Evolutionary conservation across 2,797 vertebrate genomes (phyloP), one percentile per base, ranked within the genome.

Genomic region (Leptodactylus fallax): DNA sequence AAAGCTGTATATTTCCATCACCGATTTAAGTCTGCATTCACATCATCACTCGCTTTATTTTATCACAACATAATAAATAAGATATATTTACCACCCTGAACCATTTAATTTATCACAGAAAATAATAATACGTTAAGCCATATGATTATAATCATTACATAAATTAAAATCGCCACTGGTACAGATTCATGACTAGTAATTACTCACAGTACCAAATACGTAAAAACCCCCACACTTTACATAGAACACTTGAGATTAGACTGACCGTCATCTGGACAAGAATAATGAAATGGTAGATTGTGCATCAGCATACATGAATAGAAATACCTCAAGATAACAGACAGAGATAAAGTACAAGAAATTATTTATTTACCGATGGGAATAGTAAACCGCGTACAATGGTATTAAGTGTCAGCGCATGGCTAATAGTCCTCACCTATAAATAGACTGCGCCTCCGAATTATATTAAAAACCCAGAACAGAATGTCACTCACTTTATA

Each of bases 81-180:
- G 60, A 76, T 85, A 36, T 81, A 47, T 88, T 78, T 36, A 27
- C 7, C 21, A 72, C 69, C 60, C 25, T 74, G 16, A 74, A 76
- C 11, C 14, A 67, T 69, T 81, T 81, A 7, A 89, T 88, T 88
- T 81, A 85, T 85, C 58, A 76, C 47, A 82, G 49, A 82, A 88
- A 78, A 82, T 84, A 51, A 88, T 79, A 55, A 88, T 79, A 55
- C 63, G 12, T 67, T 86, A 89, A 89, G 60, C 88, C 23, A 36
- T 25, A 36, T 86, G 71, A 78, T 71, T 89, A 86, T 71, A 86
- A 67, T 79, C 79, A 89, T 86, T 89, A 89, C 76, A 83, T 86
- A 71, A 86, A 86, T 89, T 86, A 89, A 86, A 86, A 49, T 61
- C 56, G 47, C 27, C 49, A 61, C 17, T 47, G 21, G 47, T 63